Evolutionary conservation across 2,113 vertebrate genomes (phyloP).

Genomic region (Lasiurus cinereus): DNA sequence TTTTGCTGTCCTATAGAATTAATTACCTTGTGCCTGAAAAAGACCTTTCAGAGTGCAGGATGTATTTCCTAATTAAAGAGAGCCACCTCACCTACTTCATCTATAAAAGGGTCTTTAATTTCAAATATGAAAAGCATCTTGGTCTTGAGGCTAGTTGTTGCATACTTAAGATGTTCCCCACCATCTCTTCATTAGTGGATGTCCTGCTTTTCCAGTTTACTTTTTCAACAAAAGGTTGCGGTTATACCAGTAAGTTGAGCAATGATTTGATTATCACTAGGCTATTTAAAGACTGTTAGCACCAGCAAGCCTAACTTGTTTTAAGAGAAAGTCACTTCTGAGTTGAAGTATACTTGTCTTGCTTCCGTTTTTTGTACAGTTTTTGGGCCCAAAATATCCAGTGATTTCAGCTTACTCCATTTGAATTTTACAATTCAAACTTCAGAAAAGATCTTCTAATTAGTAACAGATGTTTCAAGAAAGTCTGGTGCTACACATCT

Average conservation of each 20-base stretch:
- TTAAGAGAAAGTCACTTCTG: slow-evolving; percentile 80
- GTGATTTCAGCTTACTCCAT: slow-evolving; percentile 49
- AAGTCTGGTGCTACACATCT: slow-evolving; percentile 15
- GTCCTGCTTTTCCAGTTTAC: slow-evolving; percentile 8
- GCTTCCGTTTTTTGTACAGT: background rate
- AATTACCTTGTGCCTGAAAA: slow-evolving; percentile 17
- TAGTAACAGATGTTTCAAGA: slow-evolving; percentile 72
- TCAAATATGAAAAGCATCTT: background rate
- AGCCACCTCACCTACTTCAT: background rate
- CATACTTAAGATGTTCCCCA: background rate
- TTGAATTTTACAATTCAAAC: slow-evolving; percentile 72
- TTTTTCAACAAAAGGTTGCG: slow-evolving; percentile 40
- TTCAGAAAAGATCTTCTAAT: slow-evolving; percentile 73
- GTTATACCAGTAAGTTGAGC: slow-evolving; percentile 49
- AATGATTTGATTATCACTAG: slow-evolving; percentile 58
- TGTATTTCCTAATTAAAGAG: slow-evolving; percentile 18
- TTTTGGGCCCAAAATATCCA: background rate
- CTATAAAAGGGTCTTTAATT: slow-evolving; percentile 44
- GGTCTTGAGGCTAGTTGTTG: background rate
- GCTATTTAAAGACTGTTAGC: slow-evolving; percentile 64
- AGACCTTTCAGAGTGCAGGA: background rate
- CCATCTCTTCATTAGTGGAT: background rate
- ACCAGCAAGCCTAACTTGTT: slow-evolving; percentile 74
- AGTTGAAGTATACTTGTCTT: slow-evolving; percentile 42
- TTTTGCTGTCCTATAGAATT: slow-evolving; percentile 5